Percentiles rank a stretch among this genome's conserved stretches.
phyloP scores from a whole-genome alignment of 2,888 invertebrate genomes.

The Penaeus monodon region DNA sequence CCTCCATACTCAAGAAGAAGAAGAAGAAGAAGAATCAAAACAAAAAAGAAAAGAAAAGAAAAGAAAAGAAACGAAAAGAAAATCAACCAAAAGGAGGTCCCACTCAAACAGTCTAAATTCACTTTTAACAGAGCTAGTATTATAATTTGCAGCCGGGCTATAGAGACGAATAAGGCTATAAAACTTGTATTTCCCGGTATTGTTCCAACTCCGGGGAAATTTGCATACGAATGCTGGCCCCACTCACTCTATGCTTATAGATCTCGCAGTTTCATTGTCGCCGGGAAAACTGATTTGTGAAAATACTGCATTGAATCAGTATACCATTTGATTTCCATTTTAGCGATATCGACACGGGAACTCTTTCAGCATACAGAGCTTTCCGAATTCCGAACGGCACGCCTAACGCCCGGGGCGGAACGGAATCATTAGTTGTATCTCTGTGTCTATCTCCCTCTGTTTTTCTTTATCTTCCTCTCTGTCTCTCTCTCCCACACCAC shows the following conservation, averaged over 20 bases:
- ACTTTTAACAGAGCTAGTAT: background rate
- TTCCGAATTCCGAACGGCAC: too few species aligned
- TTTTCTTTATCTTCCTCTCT: background rate
- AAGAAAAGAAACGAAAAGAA: too few species aligned
- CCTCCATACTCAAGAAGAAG: too few species aligned
- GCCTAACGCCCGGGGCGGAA: too few species aligned
- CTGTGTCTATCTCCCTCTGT: too few species aligned
- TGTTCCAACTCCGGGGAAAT: constrained; percentile 27
- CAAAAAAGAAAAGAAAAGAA: too few species aligned
- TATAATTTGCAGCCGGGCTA: constrained; percentile 2
- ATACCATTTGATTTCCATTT: constrained; percentile 20
- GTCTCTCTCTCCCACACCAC: background rate
- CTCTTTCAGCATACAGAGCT: too few species aligned
- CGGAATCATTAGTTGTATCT: background rate
- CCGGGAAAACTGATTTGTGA: constrained; percentile 29
- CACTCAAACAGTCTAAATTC: background rate
- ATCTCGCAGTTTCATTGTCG: constrained; percentile 27
- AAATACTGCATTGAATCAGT: constrained; percentile 21
- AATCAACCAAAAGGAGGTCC: too few species aligned
- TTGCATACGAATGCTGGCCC: constrained; percentile 32
- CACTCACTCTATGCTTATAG: constrained; percentile 33
- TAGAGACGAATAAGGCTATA: constrained; percentile 10
- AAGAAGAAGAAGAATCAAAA: too few species aligned
- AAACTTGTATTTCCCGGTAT: constrained; percentile 15
- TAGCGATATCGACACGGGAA: constrained; percentile 19